Evolutionary conservation across 2,113 vertebrate species (phyloP).

Genomic region (Zosterops pallidus): DNA sequence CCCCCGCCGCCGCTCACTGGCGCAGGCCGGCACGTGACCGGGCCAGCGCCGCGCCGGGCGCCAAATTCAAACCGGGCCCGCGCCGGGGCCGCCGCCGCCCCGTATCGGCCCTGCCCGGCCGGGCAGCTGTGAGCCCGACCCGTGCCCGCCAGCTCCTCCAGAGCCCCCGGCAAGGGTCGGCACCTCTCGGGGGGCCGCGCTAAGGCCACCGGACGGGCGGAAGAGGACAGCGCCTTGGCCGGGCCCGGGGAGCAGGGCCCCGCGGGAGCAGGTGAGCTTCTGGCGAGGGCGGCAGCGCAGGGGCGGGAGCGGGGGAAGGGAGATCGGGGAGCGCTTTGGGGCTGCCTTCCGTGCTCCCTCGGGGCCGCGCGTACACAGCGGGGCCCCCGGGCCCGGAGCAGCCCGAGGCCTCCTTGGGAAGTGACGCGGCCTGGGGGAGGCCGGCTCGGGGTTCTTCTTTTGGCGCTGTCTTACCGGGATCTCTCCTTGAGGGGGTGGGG

Average conservation of each 20-base stretch:
- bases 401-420: neutral
- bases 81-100: neutral
- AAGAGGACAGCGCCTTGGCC: neutral
- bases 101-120: neutral
- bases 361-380: rapidly evolving
- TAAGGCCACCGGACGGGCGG: rapidly evolving
- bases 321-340: rapidly evolving
- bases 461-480: rapidly evolving
- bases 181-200: neutral
- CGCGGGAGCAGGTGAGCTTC: neutral
- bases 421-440: rapidly evolving
- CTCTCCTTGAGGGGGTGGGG: neutral
- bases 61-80: slow-evolving; percentile 90
- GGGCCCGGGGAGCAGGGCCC: neutral
- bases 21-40: slow-evolving; percentile 45
- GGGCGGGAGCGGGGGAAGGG: neutral
- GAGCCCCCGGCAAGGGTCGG: neutral
- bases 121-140: neutral
- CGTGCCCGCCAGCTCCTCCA: rapidly evolving
- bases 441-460: neutral
- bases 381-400: rapidly evolving
- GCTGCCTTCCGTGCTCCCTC: rapidly evolving
- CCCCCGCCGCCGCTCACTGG: slow-evolving; percentile 27
- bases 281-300: neutral
- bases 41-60: slow-evolving; percentile 72